Base-by-base conservation (phyloP, 2,113 vertebrate species). In the Pomatostomus ruficeps region DNA sequence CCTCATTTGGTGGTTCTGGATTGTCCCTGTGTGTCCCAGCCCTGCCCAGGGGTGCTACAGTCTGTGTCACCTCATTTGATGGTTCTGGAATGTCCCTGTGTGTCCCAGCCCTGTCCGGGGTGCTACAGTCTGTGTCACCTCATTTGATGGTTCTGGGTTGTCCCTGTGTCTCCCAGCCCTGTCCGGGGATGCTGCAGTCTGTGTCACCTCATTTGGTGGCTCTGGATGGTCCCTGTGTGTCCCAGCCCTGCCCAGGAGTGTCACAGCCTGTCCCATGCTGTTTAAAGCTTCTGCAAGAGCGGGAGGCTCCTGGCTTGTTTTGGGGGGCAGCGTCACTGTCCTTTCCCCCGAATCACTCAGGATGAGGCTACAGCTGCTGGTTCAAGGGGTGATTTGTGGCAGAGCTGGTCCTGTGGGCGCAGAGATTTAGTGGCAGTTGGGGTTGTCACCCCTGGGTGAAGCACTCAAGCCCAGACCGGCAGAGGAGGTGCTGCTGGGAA, bases 301-400 rank as follows among this genome's bases (percentile, higher is more conserved):
- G 0, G 4, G 8, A 78, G 55, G 26, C 29, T 59, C 17, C 33
- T 57, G 73, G 16, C 13, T 58, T 33, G 22, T 42, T 51, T 35
- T 54, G 31, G 16, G 49, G 31, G 3, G 5, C 71, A 33, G 52
- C 67, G 58, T 40, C n/a, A 10, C 26, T 18, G 52, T 33, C 3
- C 1, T 2, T 15, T 4, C 4, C 17, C 49, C 23, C 2, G 0
- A 0, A 5, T 57, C 21, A 10, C 28, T 62, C 3, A 0, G 46
- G 36, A 29, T 24, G 43, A 22, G 54, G 29, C 29, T 3, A 1
- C 4, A 11, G 33, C 28, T 20, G 36, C 74, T 49, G 33, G 23
- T 17, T 51, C 3, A 1, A 12, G 40, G 71, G 8, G 14, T 24
- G 66, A 10, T 29, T 88, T 84, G 45, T 38, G 52, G 75, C 61